Conservation (phyloP, 1,140 invertebrate genomes). For the Pentalonia nigronervosa region DNA sequence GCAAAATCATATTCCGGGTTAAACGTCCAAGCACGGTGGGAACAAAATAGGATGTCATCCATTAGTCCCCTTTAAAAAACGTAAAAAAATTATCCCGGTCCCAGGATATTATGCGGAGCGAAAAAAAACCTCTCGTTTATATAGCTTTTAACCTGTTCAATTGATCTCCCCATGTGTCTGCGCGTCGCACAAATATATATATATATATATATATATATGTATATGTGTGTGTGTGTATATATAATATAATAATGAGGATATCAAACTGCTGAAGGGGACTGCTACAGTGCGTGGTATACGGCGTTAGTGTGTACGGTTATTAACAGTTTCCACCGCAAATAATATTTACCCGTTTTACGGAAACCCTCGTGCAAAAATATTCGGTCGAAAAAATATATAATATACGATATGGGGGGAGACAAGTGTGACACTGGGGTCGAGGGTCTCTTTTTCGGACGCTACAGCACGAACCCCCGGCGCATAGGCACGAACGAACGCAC, state of each 20-base stretch:
- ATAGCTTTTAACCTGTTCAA: slow-evolving; percentile 58
- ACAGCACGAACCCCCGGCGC: not conserved
- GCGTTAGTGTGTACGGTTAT: slow-evolving; percentile 45
- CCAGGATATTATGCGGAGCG: slow-evolving; percentile 43
- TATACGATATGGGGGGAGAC: not conserved
- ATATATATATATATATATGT: slow-evolving; percentile 21
- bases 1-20: slow-evolving; percentile 56
- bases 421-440: slow-evolving; percentile 54
- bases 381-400: not conserved
- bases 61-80: slow-evolving; percentile 58
- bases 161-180: slow-evolving; percentile 44
- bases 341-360: slow-evolving; percentile 58
- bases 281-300: not conserved
- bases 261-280: slow-evolving; percentile 53
- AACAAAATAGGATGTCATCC: slow-evolving; percentile 57
- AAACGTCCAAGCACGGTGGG: slow-evolving; percentile 53
- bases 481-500: not conserved
- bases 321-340: slow-evolving; percentile 58
- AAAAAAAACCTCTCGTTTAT: slow-evolving; percentile 57
- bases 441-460: not conserved
- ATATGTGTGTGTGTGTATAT: not conserved
- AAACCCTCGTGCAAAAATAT: slow-evolving; percentile 30
- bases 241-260: slow-evolving; percentile 58
- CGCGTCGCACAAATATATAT: not conserved
- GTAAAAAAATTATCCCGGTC: slow-evolving; percentile 53